These are phyloP conservation scores for Emydura subglobosa DNA, from an alignment of 2,113 vertebrate species.

Conservation along the genomic window DNA sequence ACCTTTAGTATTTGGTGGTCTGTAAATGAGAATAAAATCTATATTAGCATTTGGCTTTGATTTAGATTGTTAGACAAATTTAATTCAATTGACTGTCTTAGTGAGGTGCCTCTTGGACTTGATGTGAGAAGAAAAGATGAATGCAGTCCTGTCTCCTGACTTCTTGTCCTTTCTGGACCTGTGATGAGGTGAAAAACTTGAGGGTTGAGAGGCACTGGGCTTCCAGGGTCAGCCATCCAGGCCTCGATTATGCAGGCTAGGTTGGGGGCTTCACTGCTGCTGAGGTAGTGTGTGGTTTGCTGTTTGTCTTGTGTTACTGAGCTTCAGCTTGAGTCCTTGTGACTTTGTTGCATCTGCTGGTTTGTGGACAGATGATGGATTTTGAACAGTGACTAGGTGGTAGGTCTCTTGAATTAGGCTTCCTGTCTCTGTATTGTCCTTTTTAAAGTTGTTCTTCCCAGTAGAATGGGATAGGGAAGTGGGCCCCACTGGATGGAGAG, in stretches of 20 bases:
- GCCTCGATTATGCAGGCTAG: background rate
- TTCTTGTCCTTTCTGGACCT: constrained; percentile 21
- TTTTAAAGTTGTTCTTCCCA: background rate
- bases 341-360: background rate
- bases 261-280: background rate
- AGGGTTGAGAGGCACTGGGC: background rate
- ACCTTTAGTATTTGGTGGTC: constrained; percentile 24
- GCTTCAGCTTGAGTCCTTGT: background rate
- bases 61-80: constrained; percentile 53
- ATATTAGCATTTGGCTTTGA: constrained; percentile 18
- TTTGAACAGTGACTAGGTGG: background rate
- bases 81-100: constrained; percentile 25
- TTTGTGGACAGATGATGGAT: background rate
- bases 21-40: background rate
- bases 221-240: background rate
- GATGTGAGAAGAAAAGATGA: constrained; percentile 24
- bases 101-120: constrained; percentile 15
- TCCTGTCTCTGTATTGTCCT: accelerated
- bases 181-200: background rate
- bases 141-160: constrained; percentile 11
- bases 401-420: background rate
- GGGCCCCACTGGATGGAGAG: background rate
- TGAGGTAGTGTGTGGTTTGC: background rate
- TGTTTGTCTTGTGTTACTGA: background rate
- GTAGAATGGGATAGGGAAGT: background rate